Base-by-base conservation (phyloP, 2,797 vertebrate genomes). In the Artibeus jamaicensis region DNA sequence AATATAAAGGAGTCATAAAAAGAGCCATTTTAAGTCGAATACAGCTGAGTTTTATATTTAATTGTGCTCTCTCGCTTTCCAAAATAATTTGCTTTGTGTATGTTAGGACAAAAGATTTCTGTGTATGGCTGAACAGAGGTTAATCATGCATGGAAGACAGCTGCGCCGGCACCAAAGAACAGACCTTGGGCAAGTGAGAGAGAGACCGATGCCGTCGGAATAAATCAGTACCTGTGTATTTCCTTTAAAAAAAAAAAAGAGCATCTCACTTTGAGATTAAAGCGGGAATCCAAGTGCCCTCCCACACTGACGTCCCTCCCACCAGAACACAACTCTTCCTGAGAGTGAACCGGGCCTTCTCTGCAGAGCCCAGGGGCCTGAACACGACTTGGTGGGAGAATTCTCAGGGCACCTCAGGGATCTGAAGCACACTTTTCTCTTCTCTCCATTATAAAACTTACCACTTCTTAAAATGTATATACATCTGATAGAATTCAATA, bases 31-130 rank as follows among this genome's bases (percentile, higher is more conserved):
- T 96, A 98, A 98, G 98, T 97, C 88, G 89, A 98, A 98, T 98
- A 98, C 98, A 98, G 98, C 98, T 98, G 98, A 99, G 97, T 99
- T 98, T 98, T 98, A 98, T 98, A 98, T 98, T 98, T 98, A 99
- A 99, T 99, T 99, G 99, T 99, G 98, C 98, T 98, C 98, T 98
- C 98, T 98, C 87, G 98, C 99, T 99, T 99, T 99, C 99, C 99
- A 99, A 99, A 99, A 99, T 99, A 99, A 99, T 99, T 99, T 99
- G 99, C 99, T 99, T 99, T 99, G 99, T 99, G 99, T 99, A 98
- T 98, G 98, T 99, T 99, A 99, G 99, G 99, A 99, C 99, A 99
- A 99, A 99, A 99, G 99, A 99, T 99, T 99, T 98, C 98, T 99
- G 98, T 98, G 98, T 99, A 98, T 98, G 98, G 99, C 99, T 99